Evolutionary conservation across 1,140 invertebrate species (phyloP), one percentile per base, ranked within the genome.

Genomic region (Diachasma alloeum): DNA sequence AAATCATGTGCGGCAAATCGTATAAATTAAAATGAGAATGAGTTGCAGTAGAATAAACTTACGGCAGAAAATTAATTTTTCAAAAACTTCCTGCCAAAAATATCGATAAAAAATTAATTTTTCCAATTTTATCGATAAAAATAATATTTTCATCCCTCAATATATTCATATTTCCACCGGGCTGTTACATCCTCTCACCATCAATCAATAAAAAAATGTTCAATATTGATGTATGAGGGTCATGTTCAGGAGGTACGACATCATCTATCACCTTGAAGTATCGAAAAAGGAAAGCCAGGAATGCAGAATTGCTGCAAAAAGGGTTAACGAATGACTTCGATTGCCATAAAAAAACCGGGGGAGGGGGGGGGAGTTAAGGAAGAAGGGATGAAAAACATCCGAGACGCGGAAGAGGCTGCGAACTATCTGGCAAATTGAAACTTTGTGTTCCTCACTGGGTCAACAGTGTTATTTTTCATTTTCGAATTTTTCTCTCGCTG

Each of bases 391-490:
- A 63, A 19, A 63, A 63, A 26, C 24, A 63, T 26, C 6, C 11
- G 59, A 26, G 24, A 26, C 24, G 53, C 17, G 53, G 13, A 59
- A 22, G 53, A 59, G 17, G 0, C 22, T 63, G 5, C 22, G 10
- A 63, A 26, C 59, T 63, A 63, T 26, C 19, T 13, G 24, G 59
- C 15, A 63, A 63, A 63, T 63, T 63, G 59, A 63, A 63, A 63
- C 19, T 63, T 63, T 63, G 4, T 63, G 19, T 13, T 26, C 22
- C 24, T 10, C 19, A 79, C 72, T 53, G 48, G 59, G 71, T 37
- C 36, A 36, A 74, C 77, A 74, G 73, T 76, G 73, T 80, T 74
- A 48, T 78, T 74, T 8, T 17, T 17, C 17, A 13, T 53, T 53
- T 42, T 11, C 39, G 13, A 17, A 53, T 53, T 53, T 53, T 13